Conservation (phyloP, 2,113 vertebrate species). For the Pardalotus punctatus region DNA sequence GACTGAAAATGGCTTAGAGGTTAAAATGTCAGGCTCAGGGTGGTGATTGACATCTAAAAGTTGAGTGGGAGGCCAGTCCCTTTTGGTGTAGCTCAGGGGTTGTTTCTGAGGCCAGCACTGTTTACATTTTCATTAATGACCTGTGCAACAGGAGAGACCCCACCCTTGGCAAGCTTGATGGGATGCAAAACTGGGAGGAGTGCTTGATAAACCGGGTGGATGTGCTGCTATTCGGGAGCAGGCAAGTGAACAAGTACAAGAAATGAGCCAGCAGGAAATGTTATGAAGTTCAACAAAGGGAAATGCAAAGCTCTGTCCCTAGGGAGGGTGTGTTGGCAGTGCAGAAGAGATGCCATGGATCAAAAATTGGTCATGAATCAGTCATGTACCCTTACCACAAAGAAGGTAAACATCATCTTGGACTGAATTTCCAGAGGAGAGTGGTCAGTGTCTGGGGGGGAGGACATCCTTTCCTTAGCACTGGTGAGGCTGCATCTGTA, state of each 20-base stretch:
- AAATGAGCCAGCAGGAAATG: not conserved
- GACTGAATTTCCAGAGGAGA: not conserved
- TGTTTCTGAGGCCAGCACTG: not conserved
- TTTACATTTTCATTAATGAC: not conserved
- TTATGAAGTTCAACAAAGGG: not conserved
- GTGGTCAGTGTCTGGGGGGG: not conserved
- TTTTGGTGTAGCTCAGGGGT: not conserved
- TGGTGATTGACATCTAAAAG: not conserved
- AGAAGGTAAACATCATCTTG: not conserved
- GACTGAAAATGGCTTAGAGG: not conserved
- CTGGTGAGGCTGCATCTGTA: not conserved
- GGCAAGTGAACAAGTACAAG: not conserved
- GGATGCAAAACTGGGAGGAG: not conserved
- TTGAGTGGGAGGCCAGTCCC: not conserved
- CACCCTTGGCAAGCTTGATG: not conserved
- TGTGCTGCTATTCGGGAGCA: accelerated
- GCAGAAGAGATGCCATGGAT: not conserved
- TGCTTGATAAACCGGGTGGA: not conserved
- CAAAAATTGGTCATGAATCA: not conserved
- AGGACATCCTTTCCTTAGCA: not conserved
- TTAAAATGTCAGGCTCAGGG: not conserved
- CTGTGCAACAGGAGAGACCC: not conserved
- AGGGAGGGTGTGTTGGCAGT: accelerated
- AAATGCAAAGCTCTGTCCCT: not conserved
- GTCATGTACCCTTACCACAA: not conserved